Conservation (phyloP, 1,140 invertebrate species). For the Tetramorium parvispinum region DNA sequence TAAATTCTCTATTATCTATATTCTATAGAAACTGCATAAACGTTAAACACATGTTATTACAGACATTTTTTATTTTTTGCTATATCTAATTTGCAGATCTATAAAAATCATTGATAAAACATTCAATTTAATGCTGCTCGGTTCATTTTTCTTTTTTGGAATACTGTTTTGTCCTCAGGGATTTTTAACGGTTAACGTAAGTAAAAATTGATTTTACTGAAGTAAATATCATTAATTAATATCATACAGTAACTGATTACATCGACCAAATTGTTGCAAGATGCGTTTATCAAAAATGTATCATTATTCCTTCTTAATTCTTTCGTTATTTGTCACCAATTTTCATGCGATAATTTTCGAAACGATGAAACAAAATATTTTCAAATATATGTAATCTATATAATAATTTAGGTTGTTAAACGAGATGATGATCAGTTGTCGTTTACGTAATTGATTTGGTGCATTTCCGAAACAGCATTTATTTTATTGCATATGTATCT, state of each 20-base stretch:
- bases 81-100: not conserved
- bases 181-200: constrained; percentile 45
- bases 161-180: constrained; percentile 29
- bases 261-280: too few relatives aligned
- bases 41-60: not conserved
- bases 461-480: not conserved
- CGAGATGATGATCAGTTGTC: not conserved
- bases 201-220: not conserved
- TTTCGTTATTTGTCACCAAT: not conserved
- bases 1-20: not conserved
- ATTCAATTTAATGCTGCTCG: constrained; percentile 44
- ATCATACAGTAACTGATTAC: too few relatives aligned
- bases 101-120: not conserved
- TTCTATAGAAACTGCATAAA: not conserved
- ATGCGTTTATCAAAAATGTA: not conserved
- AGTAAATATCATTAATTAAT: not conserved
- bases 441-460: not conserved
- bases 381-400: not conserved
- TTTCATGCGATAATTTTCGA: not conserved
- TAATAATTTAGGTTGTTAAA: constrained; percentile 13
- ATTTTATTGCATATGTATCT: constrained; percentile 8
- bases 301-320: not conserved
- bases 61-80: not conserved
- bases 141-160: not conserved
- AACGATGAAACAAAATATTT: not conserved